phyloP scores from a whole-genome alignment of 2,113 vertebrate genomes.

The Xenus cinereus region DNA sequence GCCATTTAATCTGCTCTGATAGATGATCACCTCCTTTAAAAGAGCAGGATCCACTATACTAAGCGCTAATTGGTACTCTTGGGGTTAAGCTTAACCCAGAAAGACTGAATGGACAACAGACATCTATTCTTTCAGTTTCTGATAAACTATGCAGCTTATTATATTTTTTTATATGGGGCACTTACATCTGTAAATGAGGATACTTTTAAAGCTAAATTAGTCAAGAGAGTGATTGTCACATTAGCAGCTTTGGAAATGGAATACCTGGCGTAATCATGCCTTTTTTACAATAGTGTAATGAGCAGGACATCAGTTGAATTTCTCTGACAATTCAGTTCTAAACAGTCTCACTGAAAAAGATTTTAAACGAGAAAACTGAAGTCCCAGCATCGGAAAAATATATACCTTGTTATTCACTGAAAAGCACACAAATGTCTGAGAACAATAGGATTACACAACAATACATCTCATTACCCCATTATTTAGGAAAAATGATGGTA shows the following conservation, averaged over 20 bases:
- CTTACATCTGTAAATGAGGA: background rate
- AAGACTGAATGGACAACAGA: background rate
- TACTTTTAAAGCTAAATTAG: background rate
- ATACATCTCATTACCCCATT: background rate
- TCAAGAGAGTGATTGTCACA: background rate
- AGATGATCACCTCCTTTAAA: constrained; percentile 1
- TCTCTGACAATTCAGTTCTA: background rate
- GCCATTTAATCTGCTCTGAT: constrained; percentile 21
- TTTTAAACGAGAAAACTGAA: background rate
- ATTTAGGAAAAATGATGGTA: background rate
- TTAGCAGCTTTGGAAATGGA: background rate
- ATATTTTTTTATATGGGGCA: background rate
- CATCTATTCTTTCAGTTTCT: background rate
- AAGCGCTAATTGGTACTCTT: constrained; percentile 24
- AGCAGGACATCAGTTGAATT: background rate
- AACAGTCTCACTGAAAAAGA: background rate
- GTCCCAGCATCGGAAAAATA: background rate
- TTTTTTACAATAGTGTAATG: background rate
- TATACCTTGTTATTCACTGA: background rate
- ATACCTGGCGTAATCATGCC: background rate
- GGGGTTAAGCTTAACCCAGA: constrained; percentile 1
- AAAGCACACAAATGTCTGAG: background rate
- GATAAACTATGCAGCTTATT: background rate
- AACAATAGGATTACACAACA: background rate
- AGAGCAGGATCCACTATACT: background rate